Evolutionary conservation across 2,797 vertebrate genomes (phyloP).

Genomic region (Gadopsis bispinosus): DNA sequence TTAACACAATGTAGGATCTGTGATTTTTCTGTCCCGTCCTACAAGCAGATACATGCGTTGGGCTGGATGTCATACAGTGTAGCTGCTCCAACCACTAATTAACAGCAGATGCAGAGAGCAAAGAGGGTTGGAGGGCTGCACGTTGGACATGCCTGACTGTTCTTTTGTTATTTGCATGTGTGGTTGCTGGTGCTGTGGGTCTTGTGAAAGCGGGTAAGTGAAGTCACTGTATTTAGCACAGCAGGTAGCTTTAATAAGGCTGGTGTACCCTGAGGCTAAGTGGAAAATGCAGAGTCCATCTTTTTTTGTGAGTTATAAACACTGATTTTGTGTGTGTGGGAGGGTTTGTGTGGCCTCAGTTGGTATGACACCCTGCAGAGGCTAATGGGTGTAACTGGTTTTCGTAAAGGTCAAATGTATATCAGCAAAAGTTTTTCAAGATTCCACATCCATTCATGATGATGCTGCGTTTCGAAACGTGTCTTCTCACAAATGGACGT

Average conservation of each 20-base stretch:
- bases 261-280: slow-evolving; percentile 29
- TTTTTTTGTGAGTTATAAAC: slow-evolving; percentile 42
- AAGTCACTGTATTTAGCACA: slow-evolving; percentile 65
- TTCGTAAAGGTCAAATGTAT: slow-evolving; percentile 30
- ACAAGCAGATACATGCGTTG: slow-evolving; percentile 17
- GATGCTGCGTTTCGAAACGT: slow-evolving; percentile 14
- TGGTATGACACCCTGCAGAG: slow-evolving; percentile 52
- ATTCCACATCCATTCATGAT: background rate
- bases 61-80: slow-evolving; percentile 23
- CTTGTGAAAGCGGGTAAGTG: slow-evolving; percentile 48
- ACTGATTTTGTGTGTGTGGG: slow-evolving; percentile 40
- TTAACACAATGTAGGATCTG: background rate
- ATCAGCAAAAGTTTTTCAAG: slow-evolving; percentile 23
- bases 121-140: slow-evolving; percentile 42
- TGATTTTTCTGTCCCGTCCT: background rate
- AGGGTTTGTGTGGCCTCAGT: slow-evolving; percentile 37
- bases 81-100: slow-evolving; percentile 63
- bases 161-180: slow-evolving; percentile 48
- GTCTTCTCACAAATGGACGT: background rate
- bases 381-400: slow-evolving; percentile 12
- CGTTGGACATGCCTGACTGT: slow-evolving; percentile 38
- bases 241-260: slow-evolving; percentile 63
- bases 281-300: slow-evolving; percentile 53
- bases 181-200: slow-evolving; percentile 36
- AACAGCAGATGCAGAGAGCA: slow-evolving; percentile 62